These are phyloP conservation scores for Solea senegalensis DNA, from an alignment of 2,113 vertebrate genomes.

Conservation along the genomic window DNA sequence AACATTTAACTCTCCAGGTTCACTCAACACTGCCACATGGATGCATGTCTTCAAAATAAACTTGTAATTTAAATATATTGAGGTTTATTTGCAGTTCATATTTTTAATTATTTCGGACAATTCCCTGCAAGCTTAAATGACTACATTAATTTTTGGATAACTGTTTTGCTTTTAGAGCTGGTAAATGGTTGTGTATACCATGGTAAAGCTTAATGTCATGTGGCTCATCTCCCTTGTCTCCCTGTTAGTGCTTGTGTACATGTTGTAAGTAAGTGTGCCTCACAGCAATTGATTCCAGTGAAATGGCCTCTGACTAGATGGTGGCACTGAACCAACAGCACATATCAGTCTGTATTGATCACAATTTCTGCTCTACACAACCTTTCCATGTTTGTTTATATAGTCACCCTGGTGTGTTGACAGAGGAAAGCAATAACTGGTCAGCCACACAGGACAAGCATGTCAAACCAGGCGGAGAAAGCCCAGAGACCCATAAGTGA, in stretches of 20 bases:
- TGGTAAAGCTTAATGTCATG: neutral
- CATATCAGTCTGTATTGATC: slow-evolving; percentile 56
- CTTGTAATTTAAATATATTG: no score
- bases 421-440: slow-evolving; percentile 55
- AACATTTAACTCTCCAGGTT: neutral
- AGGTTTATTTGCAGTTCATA: no score
- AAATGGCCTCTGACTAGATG: slow-evolving; percentile 59
- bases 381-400: slow-evolving; percentile 64
- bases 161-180: neutral
- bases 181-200: neutral
- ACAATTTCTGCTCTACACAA: slow-evolving; percentile 33
- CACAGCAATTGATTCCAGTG: slow-evolving; percentile 37
- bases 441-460: slow-evolving; percentile 28
- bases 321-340: slow-evolving; percentile 52
- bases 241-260: no score
- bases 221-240: neutral
- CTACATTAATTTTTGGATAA: neutral
- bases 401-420: slow-evolving; percentile 53
- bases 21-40: no score
- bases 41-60: no score
- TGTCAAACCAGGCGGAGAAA: slow-evolving; percentile 32
- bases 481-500: slow-evolving; percentile 29
- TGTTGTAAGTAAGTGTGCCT: no score
- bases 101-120: no score
- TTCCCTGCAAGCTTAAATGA: no score